These are phyloP conservation scores for Leptocoma aspasia DNA, from an alignment of 2,113 vertebrate species.

Conservation along the genomic window DNA sequence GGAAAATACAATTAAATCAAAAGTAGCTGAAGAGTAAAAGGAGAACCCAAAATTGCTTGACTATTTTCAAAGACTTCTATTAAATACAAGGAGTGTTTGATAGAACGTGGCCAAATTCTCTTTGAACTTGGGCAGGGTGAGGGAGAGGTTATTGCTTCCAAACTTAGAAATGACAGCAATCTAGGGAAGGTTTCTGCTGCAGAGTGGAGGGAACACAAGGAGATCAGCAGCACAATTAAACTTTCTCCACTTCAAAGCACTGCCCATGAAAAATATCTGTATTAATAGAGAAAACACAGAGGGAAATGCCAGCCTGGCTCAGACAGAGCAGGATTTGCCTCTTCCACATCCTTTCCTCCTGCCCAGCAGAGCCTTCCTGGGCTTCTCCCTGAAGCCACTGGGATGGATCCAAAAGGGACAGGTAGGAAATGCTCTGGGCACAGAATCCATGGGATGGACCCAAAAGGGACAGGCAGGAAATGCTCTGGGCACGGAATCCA, in stretches of 20 bases:
- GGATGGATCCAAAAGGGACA: neutral
- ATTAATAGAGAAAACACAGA: neutral
- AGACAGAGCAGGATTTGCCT: neutral
- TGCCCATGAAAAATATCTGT: neutral
- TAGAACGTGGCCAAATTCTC: neutral
- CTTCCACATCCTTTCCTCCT: neutral
- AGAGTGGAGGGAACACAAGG: slow-evolving; percentile 26
- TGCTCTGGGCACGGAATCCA: too few species aligned
- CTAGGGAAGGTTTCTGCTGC: slow-evolving; percentile 26
- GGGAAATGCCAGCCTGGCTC: neutral
- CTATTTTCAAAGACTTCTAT: slow-evolving; percentile 21
- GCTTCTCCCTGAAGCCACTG: neutral
- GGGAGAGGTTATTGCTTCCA: neutral
- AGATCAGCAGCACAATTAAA: slow-evolving; percentile 46
- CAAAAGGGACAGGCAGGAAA: too few species aligned
- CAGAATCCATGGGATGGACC: too few species aligned
- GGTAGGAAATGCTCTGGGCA: rapidly evolving
- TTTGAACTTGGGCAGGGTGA: slow-evolving; percentile 29
- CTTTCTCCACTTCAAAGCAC: slow-evolving; percentile 40
- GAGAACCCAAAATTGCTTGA: slow-evolving; percentile 36
- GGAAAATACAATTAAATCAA: slow-evolving; percentile 77
- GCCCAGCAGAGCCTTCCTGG: neutral
- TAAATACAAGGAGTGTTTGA: neutral
- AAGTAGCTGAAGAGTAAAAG: slow-evolving; percentile 68
- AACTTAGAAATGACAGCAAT: slow-evolving; percentile 50